Evolutionary conservation across 2,113 vertebrate species (phyloP).

Genomic region (Alaudala cheleensis): DNA sequence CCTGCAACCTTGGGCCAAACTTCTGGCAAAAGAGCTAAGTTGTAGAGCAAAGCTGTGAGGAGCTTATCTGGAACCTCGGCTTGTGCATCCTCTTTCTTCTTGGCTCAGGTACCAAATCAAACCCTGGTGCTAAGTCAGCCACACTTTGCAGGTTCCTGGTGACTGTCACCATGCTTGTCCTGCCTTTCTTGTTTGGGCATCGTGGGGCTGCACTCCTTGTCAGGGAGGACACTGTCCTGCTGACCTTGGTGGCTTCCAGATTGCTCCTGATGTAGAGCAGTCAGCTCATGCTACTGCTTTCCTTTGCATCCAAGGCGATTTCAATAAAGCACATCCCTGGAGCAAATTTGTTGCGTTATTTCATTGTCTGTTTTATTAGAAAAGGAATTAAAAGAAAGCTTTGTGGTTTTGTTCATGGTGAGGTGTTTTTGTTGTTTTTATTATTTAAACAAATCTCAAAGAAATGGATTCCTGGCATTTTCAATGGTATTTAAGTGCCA

Average conservation of each 20-base stretch:
- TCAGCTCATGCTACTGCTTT: neutral
- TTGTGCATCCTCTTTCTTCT: neutral
- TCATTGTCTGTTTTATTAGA: neutral
- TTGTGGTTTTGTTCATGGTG: neutral
- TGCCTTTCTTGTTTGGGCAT: neutral
- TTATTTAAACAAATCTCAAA: neutral
- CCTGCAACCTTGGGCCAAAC: neutral
- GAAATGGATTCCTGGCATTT: neutral
- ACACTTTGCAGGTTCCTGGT: neutral
- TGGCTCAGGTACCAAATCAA: neutral
- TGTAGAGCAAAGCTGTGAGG: neutral
- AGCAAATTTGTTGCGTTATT: neutral
- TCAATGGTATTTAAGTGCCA: neutral
- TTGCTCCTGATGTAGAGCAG: neutral
- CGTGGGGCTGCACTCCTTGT: accelerated
- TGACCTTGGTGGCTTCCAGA: neutral
- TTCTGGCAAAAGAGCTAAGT: neutral
- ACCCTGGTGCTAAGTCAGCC: neutral
- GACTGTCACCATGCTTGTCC: neutral
- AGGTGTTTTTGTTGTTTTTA: neutral
- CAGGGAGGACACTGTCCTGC: neutral
- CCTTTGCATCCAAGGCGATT: neutral
- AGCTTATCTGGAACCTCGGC: neutral
- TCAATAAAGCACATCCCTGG: neutral
- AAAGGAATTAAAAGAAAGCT: neutral